phyloP scores from a whole-genome alignment of 2,888 invertebrate species.

The Drosophila neonasuta region DNA sequence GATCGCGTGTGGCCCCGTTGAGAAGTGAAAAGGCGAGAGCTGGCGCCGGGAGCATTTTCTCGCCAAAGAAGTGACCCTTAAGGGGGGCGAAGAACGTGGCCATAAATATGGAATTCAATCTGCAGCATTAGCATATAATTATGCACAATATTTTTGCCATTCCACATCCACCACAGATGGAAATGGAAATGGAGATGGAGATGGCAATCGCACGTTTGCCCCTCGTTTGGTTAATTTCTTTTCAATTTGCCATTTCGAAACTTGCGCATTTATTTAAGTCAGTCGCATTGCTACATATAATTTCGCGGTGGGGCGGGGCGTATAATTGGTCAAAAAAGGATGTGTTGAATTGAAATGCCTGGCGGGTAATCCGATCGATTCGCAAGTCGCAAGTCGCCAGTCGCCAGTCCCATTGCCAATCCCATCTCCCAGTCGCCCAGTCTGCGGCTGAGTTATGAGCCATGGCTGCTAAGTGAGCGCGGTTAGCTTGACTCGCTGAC shows the following conservation, averaged over 20 bases:
- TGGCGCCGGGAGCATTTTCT: slow-evolving; percentile 57
- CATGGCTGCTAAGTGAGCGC: slow-evolving; percentile 69
- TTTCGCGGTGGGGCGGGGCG: slow-evolving; percentile 47
- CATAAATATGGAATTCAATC: slow-evolving; percentile 52
- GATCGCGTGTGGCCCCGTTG: slow-evolving; percentile 62
- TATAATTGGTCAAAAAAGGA: slow-evolving; percentile 73
- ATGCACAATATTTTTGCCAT: slow-evolving; percentile 68
- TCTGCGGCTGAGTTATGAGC: slow-evolving; percentile 58
- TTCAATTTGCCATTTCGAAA: slow-evolving; percentile 68
- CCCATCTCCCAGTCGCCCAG: neutral
- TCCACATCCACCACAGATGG: neutral
- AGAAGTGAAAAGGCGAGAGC: slow-evolving; percentile 5
- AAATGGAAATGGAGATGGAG: neutral
- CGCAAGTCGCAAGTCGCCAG: slow-evolving; percentile 6
- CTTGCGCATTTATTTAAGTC: slow-evolving; percentile 78
- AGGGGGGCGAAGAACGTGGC: neutral
- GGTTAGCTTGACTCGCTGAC: slow-evolving; percentile 40
- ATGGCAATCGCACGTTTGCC: slow-evolving; percentile 34
- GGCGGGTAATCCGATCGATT: slow-evolving; percentile 75
- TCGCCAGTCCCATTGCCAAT: slow-evolving; percentile 2
- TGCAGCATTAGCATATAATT: slow-evolving; percentile 71
- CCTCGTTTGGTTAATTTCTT: slow-evolving; percentile 62
- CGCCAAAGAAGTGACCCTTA: neutral
- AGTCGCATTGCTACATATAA: slow-evolving; percentile 63
- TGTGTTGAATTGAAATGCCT: slow-evolving; percentile 78